These are phyloP conservation scores for Ornithorhynchus anatinus DNA, from an alignment of 2,113 vertebrate species.

Conservation along the genomic window DNA sequence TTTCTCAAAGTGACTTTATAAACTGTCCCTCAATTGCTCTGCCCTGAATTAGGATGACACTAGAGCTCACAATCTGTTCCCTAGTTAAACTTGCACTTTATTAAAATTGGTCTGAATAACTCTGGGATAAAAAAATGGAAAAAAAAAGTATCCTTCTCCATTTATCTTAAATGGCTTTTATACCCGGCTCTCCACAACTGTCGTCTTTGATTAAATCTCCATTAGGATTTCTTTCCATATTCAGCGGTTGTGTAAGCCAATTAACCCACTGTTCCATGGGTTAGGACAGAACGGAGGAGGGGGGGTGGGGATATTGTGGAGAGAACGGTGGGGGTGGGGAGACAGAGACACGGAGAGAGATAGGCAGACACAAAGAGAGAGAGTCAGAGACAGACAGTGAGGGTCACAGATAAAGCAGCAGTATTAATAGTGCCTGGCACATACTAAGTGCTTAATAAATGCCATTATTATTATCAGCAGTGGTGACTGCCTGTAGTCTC, in stretches of 20 bases:
- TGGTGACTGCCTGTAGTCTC: no score
- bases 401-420: no score
- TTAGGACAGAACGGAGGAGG: constrained; percentile 56
- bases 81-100: constrained; percentile 20
- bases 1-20: not conserved
- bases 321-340: constrained; percentile 32
- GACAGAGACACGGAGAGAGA: not conserved
- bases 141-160: constrained; percentile 36
- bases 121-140: not conserved
- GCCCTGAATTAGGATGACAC: constrained; percentile 39
- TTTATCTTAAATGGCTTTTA: constrained; percentile 47
- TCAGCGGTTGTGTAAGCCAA: constrained; percentile 34
- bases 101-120: constrained; percentile 25
- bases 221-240: constrained; percentile 34
- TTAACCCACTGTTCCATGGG: constrained; percentile 28
- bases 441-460: no score
- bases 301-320: constrained; percentile 23
- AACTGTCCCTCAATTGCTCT: constrained; percentile 16
- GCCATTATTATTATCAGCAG: no score
- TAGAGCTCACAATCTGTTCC: constrained; percentile 17
- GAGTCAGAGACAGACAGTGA: not conserved
- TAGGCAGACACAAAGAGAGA: not conserved
- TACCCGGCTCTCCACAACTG: constrained; percentile 44
- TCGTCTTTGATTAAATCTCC: constrained; percentile 56
- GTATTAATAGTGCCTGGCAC: no score